Evolutionary conservation across 2,113 vertebrate genomes (phyloP), one percentile per base, ranked within the genome.

Genomic region (Accipiter virgatus): DNA sequence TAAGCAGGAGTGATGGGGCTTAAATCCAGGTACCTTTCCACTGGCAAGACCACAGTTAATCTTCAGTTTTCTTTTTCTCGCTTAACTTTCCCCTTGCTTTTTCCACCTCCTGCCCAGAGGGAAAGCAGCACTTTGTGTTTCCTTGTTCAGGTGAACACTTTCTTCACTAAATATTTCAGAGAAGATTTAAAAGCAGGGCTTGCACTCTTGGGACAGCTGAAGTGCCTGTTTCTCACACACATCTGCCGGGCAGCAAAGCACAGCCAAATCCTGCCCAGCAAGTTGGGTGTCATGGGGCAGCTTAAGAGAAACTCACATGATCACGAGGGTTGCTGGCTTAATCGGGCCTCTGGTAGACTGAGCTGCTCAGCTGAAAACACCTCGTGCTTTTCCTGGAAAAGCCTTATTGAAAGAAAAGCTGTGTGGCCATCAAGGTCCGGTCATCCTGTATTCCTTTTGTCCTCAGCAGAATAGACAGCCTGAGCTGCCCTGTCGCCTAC

Each of bases 401-500:
- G 18, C 36, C 16, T 45, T 53, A 7, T 7, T 55, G 17, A 38
- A 55, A 85, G 43, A 38, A 85, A 88, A 77, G 6, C 21, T 43
- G 14, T 25, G 19, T 71, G 38, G 11, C 31, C 42, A 10, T 62
- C 3, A 10, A 53, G 38, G 17, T 45, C 45, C 45, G 10, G 13
- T 48, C 11, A 43, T 45, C 25, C 21, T 6, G 1, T 8, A 20
- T 21, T 6, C 13, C 31, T 89, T 81, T 68, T 73, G 12, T 66
- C 17, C 42, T 89, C 11, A 6, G 67, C 26, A 73, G 67, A 75
- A 32, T 6, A 31, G 16, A 12, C 11, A 22, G 4, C 43, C 25
- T 53, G 31, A 8, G 40, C 21, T 91, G 20, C 11, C 20, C 4
- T 7, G 47, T 18, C 1, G 0, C 20, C 1, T 16, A 7, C 4